Evolutionary conservation across 2,113 vertebrate genomes (phyloP).

Genomic region (Excalfactoria chinensis): DNA sequence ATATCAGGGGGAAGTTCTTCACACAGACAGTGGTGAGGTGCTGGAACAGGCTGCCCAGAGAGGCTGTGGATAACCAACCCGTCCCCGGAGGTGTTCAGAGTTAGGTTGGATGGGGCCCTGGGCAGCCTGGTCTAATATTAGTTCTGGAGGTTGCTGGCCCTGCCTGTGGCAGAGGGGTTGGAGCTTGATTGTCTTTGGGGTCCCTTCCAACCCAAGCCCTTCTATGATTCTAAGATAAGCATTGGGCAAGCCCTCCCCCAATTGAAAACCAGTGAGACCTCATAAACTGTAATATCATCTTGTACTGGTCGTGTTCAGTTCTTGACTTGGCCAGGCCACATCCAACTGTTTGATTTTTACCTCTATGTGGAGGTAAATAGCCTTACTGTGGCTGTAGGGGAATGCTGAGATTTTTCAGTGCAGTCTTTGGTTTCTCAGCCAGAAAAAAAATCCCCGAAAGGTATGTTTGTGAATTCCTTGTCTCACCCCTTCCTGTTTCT

Average conservation of each 20-base stretch:
- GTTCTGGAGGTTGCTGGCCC: too few relatives aligned
- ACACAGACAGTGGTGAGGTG: too few relatives aligned
- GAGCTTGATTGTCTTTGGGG: too few relatives aligned
- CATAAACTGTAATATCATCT: not conserved
- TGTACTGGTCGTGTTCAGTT: not conserved
- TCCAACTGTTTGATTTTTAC: not conserved
- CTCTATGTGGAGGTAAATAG: not conserved
- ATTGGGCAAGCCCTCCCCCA: not conserved
- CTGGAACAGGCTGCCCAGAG: too few relatives aligned
- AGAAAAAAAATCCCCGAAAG: not conserved
- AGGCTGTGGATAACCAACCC: too few relatives aligned
- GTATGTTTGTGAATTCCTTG: not conserved
- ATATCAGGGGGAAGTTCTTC: too few relatives aligned
- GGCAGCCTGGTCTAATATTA: too few relatives aligned
- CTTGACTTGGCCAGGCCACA: not conserved
- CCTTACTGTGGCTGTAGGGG: rapidly evolving
- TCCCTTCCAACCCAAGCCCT: too few relatives aligned
- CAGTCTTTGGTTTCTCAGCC: rapidly evolving
- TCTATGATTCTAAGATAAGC: too few relatives aligned
- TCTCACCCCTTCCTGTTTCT: not conserved
- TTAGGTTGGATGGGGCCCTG: too few relatives aligned
- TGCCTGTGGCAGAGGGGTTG: too few relatives aligned
- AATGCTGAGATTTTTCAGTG: not conserved
- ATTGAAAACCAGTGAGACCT: not conserved
- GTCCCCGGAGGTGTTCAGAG: too few relatives aligned